Base-by-base conservation (phyloP, 2,797 vertebrate genomes). In the Sebastes itinus region DNA sequence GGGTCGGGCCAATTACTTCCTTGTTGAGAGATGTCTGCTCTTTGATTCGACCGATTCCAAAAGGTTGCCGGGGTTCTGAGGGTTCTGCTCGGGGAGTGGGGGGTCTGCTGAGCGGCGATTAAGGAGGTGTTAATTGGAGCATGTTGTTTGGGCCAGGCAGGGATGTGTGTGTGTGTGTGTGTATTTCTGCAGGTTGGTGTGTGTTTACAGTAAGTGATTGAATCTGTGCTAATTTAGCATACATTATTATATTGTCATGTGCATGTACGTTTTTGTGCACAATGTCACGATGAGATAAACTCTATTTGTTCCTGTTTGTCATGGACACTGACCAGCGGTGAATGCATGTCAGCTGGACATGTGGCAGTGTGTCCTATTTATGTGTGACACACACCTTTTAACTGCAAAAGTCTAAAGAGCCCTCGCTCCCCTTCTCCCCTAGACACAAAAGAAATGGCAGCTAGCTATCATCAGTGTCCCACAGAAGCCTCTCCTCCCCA, bases 1-100 rank as follows among this genome's bases (percentile, higher is more conserved):
- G 95, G 97, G 98, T 97, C 97, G 97, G 97, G 96, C 97, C 98
- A 99, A 99, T 99, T 99, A 99, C 96, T 95, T 97, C 95, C 97
- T 96, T 95, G 78, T 93, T 89, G 96, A 96, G 96, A 95, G 96
- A 95, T 94, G 92, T 94, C 92, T 95, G 91, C 93, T 93, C 96
- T 99, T 99, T 99, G 98, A 99, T 98, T 96, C 90, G 66, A 16
- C 85, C 85, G 94, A 96, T 97, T 98, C 97, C 97, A 97, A 98
- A 49, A 97, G 90, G 90, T 88, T 92, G 87, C 72, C 49, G 25
- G 66, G 95, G 95, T 95, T 96, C 95, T 96, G 94, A 96, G 92
- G 95, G 94, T 95, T 95, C 95, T 93, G 94, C 94, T 95, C 92
- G 88, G 94, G 90, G 88, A 95, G 88, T 81, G 75, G 79, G 85